phyloP scores from a whole-genome alignment of 30 jellyfish, hydroid and myxozoan genomes.

The Morbakka virulenta region DNA sequence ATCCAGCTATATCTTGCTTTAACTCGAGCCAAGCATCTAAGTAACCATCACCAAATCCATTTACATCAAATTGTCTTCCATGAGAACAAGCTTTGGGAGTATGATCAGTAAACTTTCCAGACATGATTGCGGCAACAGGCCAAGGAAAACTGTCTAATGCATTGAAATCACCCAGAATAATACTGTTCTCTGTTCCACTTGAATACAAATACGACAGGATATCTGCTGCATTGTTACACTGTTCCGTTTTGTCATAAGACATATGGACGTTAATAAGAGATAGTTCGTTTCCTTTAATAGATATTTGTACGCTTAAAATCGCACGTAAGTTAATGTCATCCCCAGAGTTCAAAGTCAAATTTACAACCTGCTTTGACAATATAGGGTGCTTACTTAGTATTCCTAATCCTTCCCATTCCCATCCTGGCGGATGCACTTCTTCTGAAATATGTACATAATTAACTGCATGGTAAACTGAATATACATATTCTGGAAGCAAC shows the following conservation, averaged over 20 bases:
- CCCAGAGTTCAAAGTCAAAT: conserved; percentile 32
- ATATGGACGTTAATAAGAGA: conserved; percentile 49
- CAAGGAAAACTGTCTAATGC: conserved; percentile 48
- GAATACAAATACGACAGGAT: conserved; percentile 50
- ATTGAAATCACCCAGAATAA: conserved; percentile 74
- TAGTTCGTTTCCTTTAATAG: conserved; percentile 50
- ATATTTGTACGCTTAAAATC: conserved; percentile 54
- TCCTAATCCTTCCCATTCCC: conserved; percentile 89
- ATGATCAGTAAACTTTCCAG: conserved; percentile 28
- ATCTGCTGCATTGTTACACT: conserved; percentile 75
- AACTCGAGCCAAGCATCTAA: conserved; percentile 71
- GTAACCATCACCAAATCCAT: conserved; percentile 55
- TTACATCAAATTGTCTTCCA: conserved; percentile 38
- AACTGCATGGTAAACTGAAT: conserved; percentile 50
- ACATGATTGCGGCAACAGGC: conserved; percentile 59
- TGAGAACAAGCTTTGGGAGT: conserved; percentile 44
- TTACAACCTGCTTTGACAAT: conserved; percentile 31
- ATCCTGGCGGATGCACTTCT: conserved; percentile 67
- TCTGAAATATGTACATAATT: background rate
- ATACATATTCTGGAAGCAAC: conserved; percentile 56
- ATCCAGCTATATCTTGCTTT: conserved; percentile 45
- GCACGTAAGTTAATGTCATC: conserved; percentile 58
- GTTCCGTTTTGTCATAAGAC: conserved; percentile 62
- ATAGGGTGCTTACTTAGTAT: conserved; percentile 58
- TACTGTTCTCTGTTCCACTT: conserved; percentile 58